These are phyloP conservation scores for Pipa parva DNA, from an alignment of 2,113 vertebrate genomes.

Conservation along the genomic window DNA sequence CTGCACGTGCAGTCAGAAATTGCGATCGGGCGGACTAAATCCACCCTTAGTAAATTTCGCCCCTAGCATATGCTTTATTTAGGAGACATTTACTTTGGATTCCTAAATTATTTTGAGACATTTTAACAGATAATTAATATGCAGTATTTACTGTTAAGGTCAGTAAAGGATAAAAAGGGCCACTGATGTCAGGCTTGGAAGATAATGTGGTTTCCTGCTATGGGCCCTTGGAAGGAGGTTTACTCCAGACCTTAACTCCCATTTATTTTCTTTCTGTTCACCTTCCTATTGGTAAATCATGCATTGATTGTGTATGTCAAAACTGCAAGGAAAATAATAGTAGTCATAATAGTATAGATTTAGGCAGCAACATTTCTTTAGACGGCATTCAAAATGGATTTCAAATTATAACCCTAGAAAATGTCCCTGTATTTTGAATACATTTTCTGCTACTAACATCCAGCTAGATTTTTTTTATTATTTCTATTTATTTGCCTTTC, in stretches of 20 bases:
- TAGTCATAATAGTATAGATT: constrained; percentile 4
- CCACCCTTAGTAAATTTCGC: too few relatives aligned
- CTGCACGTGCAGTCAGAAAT: too few relatives aligned
- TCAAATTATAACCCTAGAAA: constrained; percentile 6
- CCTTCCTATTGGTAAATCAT: background rate
- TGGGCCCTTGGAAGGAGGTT: background rate
- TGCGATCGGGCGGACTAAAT: too few relatives aligned
- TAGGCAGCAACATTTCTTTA: background rate
- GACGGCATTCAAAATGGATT: constrained; percentile 2
- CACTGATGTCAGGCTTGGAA: background rate
- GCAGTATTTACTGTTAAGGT: too few relatives aligned
- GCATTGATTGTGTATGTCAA: background rate
- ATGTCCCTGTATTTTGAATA: background rate
- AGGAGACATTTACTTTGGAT: too few relatives aligned
- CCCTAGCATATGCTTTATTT: too few relatives aligned
- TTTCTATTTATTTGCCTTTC: background rate
- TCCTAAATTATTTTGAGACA: too few relatives aligned
- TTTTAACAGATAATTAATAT: too few relatives aligned
- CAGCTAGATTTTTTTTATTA: background rate
- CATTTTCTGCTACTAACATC: background rate
- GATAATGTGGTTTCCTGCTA: background rate
- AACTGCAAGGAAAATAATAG: constrained; percentile 4
- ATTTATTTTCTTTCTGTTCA: background rate
- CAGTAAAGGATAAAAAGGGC: background rate
- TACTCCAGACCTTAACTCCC: background rate